phyloP scores from a whole-genome alignment of 2,888 invertebrate genomes.

The Campoletis raptor region DNA sequence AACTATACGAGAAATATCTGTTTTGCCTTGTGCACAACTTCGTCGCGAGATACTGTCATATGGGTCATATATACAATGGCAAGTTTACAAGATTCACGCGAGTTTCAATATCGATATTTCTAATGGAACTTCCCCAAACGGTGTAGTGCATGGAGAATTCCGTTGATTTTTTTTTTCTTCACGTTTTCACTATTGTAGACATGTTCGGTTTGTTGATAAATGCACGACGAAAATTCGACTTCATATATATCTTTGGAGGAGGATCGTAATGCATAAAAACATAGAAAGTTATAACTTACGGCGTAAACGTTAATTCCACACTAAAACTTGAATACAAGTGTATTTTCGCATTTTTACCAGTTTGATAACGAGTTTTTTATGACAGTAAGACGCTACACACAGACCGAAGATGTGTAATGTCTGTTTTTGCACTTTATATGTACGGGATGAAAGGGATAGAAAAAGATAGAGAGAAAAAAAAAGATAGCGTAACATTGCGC shows the following conservation, averaged over 20 bases:
- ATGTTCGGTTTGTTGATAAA: neutral
- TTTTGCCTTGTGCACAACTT: conserved; percentile 49
- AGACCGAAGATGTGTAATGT: neutral
- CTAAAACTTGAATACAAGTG: neutral
- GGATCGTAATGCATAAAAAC: neutral
- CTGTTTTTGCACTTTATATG: conserved; percentile 4
- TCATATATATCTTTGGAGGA: neutral
- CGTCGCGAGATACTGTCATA: conserved; percentile 43
- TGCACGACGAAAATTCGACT: neutral
- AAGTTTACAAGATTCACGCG: conserved; percentile 51
- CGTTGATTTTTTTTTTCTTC: neutral
- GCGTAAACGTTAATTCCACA: neutral
- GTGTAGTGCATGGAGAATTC: neutral
- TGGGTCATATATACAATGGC: neutral
- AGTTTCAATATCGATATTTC: conserved; percentile 46
- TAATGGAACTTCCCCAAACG: neutral
- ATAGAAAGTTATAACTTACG: neutral
- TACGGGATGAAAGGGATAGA: conserved; percentile 4
- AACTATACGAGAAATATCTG: conserved; percentile 58
- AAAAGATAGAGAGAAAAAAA: conserved; percentile 9
- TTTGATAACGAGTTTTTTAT: neutral
- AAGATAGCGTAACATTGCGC: conserved; percentile 68
- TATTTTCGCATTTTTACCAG: conserved; percentile 1
- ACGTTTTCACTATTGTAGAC: neutral
- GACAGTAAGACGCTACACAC: neutral